These are phyloP conservation scores for Lepilemur septentrionalis DNA, from an alignment of 2,797 vertebrate species.

Conservation along the genomic window DNA sequence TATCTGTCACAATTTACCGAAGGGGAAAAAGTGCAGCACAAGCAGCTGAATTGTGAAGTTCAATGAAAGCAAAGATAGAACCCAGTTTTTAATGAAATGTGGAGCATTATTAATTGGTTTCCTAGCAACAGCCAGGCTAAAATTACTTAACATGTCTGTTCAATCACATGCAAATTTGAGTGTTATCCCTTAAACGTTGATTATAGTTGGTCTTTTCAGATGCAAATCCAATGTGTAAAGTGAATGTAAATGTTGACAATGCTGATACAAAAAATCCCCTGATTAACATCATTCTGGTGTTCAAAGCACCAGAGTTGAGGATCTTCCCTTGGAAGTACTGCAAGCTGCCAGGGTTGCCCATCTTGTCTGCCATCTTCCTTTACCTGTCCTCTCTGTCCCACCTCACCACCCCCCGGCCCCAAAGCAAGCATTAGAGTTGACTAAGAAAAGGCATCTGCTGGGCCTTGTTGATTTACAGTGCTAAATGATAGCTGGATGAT, in stretches of 20 bases:
- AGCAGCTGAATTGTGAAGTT: slow-evolving; percentile 73
- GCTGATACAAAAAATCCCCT: slow-evolving; percentile 81
- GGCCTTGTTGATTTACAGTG: neutral
- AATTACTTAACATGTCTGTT: slow-evolving; percentile 85
- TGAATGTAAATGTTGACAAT: slow-evolving; percentile 87
- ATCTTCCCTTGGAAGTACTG: slow-evolving; percentile 60
- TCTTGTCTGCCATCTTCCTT: neutral
- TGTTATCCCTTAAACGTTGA: slow-evolving; percentile 87
- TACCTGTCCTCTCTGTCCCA: neutral
- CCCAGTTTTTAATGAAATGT: slow-evolving; percentile 77
- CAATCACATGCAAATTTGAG: slow-evolving; percentile 88
- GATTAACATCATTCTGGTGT: slow-evolving; percentile 83
- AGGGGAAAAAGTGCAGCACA: slow-evolving; percentile 49
- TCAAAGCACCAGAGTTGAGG: slow-evolving; percentile 72
- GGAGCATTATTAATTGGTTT: slow-evolving; percentile 85
- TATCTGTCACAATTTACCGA: slow-evolving; percentile 67
- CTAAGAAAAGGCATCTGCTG: neutral
- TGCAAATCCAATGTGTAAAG: slow-evolving; percentile 85
- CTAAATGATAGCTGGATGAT: neutral
- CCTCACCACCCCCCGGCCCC: neutral
- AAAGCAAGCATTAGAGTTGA: too few species aligned
- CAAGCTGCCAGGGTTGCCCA: slow-evolving; percentile 11
- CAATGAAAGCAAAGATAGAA: slow-evolving; percentile 79
- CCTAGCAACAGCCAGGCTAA: slow-evolving; percentile 86
- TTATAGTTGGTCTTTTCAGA: slow-evolving; percentile 86